Evolutionary conservation across 2,113 vertebrate genomes (phyloP).

Genomic region (Xiphophorus couchianus): DNA sequence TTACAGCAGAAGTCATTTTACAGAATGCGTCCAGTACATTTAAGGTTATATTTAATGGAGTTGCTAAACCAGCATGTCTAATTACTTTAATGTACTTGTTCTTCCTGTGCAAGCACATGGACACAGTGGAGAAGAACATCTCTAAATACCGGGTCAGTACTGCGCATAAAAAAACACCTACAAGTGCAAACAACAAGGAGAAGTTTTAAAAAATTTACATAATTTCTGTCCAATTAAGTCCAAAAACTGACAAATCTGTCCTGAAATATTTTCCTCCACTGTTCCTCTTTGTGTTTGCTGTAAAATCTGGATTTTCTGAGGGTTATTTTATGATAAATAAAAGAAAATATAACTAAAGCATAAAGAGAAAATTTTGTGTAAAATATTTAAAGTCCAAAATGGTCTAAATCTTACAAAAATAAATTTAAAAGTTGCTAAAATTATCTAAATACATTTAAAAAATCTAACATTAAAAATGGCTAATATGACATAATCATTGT

Average conservation of each 20-base stretch:
- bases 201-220: too few relatives aligned
- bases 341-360: too few relatives aligned
- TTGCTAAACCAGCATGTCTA: not conserved
- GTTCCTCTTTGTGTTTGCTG: too few relatives aligned
- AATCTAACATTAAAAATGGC: not conserved
- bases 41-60: not conserved
- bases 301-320: too few relatives aligned
- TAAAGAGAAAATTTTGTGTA: too few relatives aligned
- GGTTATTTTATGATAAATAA: too few relatives aligned
- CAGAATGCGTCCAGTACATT: not conserved
- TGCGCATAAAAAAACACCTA: not conserved
- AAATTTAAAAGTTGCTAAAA: not conserved
- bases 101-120: not conserved
- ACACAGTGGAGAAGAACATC: not conserved
- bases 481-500: not conserved
- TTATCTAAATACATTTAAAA: not conserved
- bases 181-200: not conserved
- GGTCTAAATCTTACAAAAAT: too few relatives aligned
- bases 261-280: too few relatives aligned
- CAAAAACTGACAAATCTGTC: not conserved
- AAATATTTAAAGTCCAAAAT: too few relatives aligned
- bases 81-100: not conserved
- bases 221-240: too few relatives aligned
- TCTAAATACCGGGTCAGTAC: not conserved
- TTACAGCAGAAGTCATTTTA: not conserved